Percentiles rank a stretch among this genome's conserved stretches.
Conservation (phyloP, 2,113 vertebrate genomes). For the Paradoxurus hermaphroditus region DNA sequence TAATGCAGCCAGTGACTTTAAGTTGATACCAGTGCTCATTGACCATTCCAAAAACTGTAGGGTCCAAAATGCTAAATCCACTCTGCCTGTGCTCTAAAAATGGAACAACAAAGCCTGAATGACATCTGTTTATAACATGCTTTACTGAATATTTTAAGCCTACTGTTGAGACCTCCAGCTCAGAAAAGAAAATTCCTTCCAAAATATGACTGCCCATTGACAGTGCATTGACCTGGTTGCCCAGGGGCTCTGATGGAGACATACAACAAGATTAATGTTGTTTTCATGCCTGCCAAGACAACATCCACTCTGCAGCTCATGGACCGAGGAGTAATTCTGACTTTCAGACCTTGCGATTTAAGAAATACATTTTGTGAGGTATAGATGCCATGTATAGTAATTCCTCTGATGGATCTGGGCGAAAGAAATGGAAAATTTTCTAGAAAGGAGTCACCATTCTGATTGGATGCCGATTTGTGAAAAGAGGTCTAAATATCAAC, state of each 20-base stretch:
- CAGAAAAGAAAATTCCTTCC: neutral
- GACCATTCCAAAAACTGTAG: neutral
- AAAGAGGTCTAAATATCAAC: neutral
- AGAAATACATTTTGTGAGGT: neutral
- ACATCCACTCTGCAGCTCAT: neutral
- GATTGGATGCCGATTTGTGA: too few species aligned
- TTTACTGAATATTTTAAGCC: neutral
- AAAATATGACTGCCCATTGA: neutral
- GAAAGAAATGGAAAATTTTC: neutral
- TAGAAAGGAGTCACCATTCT: neutral
- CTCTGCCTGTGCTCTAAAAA: neutral
- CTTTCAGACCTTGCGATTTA: neutral
- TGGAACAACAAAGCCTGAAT: neutral
- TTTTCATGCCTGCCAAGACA: neutral
- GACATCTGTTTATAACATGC: neutral
- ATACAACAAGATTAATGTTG: neutral
- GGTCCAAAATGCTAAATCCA: neutral
- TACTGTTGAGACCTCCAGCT: neutral
- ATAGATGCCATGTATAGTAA: neutral
- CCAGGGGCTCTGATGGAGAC: neutral
- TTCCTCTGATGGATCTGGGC: neutral
- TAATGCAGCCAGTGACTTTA: neutral
- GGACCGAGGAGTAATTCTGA: neutral
- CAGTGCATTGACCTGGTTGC: neutral
- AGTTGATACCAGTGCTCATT: neutral